These are phyloP conservation scores for Collichthys lucidus DNA, from an alignment of 2,113 vertebrate genomes.

Conservation along the genomic window DNA sequence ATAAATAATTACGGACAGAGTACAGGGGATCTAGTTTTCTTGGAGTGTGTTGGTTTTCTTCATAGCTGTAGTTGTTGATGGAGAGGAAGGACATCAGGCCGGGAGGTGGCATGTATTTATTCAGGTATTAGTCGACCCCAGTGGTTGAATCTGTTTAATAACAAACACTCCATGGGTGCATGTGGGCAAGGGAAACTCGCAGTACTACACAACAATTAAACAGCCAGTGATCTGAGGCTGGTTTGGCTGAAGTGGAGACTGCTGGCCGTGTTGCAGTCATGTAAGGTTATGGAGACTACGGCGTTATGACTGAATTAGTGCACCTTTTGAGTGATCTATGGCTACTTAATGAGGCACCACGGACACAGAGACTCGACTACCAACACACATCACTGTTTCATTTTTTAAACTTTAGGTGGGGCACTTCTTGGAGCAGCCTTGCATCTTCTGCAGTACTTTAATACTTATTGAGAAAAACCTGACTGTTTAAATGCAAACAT, in stretches of 20 bases:
- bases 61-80: slow-evolving; percentile 42
- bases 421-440: no score
- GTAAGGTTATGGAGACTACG: slow-evolving; percentile 52
- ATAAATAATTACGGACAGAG: slow-evolving; percentile 71
- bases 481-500: not conserved
- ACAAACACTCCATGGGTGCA: slow-evolving; percentile 54
- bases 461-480: not conserved
- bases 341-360: no score
- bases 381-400: not conserved
- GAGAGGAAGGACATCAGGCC: slow-evolving; percentile 59
- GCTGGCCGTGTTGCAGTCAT: slow-evolving; percentile 47
- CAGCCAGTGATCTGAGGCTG: slow-evolving; percentile 25
- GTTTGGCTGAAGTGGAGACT: not conserved
- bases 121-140: slow-evolving; percentile 71
- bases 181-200: slow-evolving; percentile 51
- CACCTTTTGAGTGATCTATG: no score
- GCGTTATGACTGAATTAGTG: slow-evolving; percentile 4
- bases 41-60: slow-evolving; percentile 63
- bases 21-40: slow-evolving; percentile 57
- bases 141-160: slow-evolving; percentile 53
- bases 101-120: slow-evolving; percentile 74
- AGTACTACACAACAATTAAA: slow-evolving; percentile 53
- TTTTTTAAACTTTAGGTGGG: not conserved
- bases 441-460: not conserved
- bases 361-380: not conserved